These are phyloP conservation scores for Sinocyclocheilus grahami DNA, from an alignment of 2,113 vertebrate species.

Conservation along the genomic window DNA sequence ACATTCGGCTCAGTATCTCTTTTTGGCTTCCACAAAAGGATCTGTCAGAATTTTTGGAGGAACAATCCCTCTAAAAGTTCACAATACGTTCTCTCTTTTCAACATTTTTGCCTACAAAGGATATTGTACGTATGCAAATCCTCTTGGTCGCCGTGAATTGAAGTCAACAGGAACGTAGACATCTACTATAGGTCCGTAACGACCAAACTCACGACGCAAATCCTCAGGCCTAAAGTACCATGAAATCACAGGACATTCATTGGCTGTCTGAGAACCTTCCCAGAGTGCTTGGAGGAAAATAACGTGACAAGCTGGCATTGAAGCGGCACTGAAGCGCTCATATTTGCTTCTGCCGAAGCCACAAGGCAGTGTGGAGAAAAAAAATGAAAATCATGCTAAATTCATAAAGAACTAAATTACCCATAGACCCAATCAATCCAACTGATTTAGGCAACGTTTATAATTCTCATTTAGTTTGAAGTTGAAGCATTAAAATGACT, in stretches of 20 bases:
- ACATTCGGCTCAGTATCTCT: not conserved
- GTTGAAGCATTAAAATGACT: too few species aligned
- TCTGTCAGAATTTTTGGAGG: not conserved
- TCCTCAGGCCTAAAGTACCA: conserved; percentile 97
- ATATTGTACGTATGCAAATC: conserved; percentile 99
- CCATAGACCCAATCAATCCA: too few species aligned
- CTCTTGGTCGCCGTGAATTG: conserved; percentile 96
- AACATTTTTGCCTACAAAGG: conserved; percentile 84
- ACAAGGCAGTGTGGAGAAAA: not conserved
- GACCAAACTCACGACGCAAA: conserved; percentile 97
- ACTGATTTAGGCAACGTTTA: too few species aligned
- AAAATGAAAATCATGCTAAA: too few species aligned
- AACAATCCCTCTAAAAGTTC: not conserved
- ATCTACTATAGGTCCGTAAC: conserved; percentile 98
- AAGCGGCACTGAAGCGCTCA: not conserved
- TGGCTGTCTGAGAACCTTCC: conserved; percentile 49
- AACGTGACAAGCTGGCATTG: not conserved
- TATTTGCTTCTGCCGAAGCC: not conserved
- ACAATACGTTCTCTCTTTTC: not conserved
- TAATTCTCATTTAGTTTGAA: too few species aligned
- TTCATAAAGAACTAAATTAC: too few species aligned
- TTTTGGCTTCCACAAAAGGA: not conserved
- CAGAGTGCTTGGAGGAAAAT: conserved; percentile 9
- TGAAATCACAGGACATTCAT: conserved; percentile 78
- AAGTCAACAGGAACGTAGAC: conserved; percentile 99